Conservation (phyloP, 1,140 invertebrate genomes). For the Zaprionus davidi region DNA sequence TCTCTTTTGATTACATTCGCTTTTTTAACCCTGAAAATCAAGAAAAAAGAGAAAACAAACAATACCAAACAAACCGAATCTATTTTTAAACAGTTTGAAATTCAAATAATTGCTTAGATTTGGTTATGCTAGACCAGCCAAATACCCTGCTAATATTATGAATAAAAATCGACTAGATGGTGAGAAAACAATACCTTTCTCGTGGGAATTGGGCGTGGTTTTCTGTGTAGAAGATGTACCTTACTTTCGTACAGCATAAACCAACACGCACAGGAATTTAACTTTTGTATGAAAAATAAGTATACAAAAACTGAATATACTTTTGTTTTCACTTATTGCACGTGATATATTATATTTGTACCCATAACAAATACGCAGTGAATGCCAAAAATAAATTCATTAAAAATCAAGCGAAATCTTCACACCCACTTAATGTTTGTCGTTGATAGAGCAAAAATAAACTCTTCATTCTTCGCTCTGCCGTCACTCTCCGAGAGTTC, state of each 20-base stretch:
- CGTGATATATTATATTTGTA: background rate
- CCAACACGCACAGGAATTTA: no score
- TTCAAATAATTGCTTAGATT: background rate
- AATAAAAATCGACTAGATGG: no score
- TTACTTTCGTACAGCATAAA: no score
- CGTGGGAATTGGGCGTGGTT: no score
- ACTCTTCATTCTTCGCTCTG: background rate
- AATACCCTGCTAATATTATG: background rate
- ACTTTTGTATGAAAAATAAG: no score
- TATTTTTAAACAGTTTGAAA: slow-evolving; percentile 5
- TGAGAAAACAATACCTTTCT: no score
- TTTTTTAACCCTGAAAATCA: slow-evolving; percentile 1
- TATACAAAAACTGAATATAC: background rate
- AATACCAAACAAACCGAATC: background rate
- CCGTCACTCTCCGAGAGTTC: background rate
- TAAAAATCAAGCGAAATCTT: background rate
- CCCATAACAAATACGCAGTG: slow-evolving; percentile 5
- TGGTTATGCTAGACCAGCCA: background rate
- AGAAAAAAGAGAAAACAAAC: background rate
- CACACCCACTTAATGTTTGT: slow-evolving; percentile 7
- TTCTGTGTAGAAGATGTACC: no score
- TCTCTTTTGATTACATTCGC: background rate
- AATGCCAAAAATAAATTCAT: slow-evolving; percentile 4
- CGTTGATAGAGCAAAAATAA: slow-evolving; percentile 5
- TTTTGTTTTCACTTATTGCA: background rate